Base-by-base conservation (phyloP, 2,113 vertebrate species). In the Semicossyphus pulcher region DNA sequence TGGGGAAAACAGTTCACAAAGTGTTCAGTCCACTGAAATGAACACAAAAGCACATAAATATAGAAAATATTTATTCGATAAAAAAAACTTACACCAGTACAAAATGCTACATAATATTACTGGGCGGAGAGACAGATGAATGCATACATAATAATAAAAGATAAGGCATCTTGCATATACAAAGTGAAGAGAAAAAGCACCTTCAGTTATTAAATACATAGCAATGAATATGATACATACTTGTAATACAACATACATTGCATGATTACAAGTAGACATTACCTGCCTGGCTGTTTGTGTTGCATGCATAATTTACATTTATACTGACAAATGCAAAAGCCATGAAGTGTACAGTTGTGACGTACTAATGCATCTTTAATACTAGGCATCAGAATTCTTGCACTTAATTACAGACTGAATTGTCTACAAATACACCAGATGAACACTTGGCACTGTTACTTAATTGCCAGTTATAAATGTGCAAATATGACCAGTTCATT, bases 91-190 rank as follows among this genome's bases (percentile, higher is more conserved):
- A 92, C 88, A 90, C 75, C 78, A 88, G 80, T 93, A 92, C 54
- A 93, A 93, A 93, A 89, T 94, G 93, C 93, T 94, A 94, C 94
- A 94, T 93, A 87, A 85, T 91, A 92, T 90, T 92, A 94, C 92
- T 93, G 91, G 92, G 90, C 83, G 74, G 82, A 89, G 78, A 88
- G 75, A 91, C 73, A 31, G 62, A 86, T 83, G 74, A 89, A 91
- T 89, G 89, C 86, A 89, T 90, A 92, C 81, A 83, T 83, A 85
- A 41, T 78, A 32, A 67, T 68, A 85, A 59, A 84, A 78, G 68
- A 64, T 86, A 92, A 93, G 93, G 88, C 91, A 83, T 93, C 85
- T 90, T 93, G 90, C 91, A 93, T 89, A 91, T 83, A 89, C 53
- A 88, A 90, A 86, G 68, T 88, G 79, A 89, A 91, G 72, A 77